Evolutionary conservation across 1,140 invertebrate genomes (phyloP).

Genomic region (Neocloeon triangulifer): DNA sequence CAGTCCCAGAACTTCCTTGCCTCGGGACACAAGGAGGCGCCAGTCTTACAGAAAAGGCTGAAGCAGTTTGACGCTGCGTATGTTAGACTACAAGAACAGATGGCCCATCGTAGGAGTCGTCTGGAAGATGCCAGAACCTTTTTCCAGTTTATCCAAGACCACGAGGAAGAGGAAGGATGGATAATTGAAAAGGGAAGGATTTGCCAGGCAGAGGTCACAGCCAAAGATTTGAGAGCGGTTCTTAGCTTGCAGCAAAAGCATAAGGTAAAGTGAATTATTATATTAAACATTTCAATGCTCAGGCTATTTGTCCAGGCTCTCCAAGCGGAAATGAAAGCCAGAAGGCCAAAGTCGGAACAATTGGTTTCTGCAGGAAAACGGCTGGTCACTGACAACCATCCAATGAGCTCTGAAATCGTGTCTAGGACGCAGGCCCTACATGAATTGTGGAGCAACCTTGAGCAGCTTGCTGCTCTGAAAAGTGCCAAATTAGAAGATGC

Average conservation of each 20-base stretch:
- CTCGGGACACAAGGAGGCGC: conserved; percentile 31
- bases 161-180: conserved; percentile 86
- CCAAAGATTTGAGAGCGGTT: conserved; percentile 79
- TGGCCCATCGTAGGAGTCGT: conserved; percentile 50
- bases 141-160: conserved; percentile 86
- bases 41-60: conserved; percentile 40
- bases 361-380: conserved; percentile 46
- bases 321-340: conserved; percentile 75
- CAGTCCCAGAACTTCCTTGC: conserved; percentile 29
- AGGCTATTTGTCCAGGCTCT: conserved; percentile 25
- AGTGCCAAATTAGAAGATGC: conserved; percentile 80
- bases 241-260: conserved; percentile 83
- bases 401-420: conserved; percentile 50
- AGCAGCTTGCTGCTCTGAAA: conserved; percentile 58
- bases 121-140: conserved; percentile 82
- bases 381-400: conserved; percentile 52
- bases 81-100: conserved; percentile 41
- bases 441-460: conserved; percentile 65
- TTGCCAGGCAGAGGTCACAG: conserved; percentile 70
- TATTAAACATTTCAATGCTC: no score
- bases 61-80: conserved; percentile 46
- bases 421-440: conserved; percentile 56
- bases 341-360: conserved; percentile 56
- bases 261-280: conserved; percentile 31
- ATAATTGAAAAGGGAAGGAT: conserved; percentile 79